Base-by-base conservation (phyloP, 1,140 invertebrate species). In the Drosophila sechellia region DNA sequence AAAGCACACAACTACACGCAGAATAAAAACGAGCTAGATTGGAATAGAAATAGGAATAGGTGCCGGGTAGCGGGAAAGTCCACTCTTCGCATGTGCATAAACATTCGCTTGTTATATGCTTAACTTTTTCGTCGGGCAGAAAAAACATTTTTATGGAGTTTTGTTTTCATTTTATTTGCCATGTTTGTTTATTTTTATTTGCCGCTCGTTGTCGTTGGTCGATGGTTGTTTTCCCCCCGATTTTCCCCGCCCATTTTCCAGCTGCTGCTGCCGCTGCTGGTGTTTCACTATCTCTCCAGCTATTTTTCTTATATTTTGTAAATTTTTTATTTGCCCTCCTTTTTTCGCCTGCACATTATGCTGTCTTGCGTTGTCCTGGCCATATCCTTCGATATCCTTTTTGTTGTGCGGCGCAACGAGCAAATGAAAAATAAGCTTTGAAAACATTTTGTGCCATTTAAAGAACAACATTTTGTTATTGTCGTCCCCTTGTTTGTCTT, bases 181-280 rank as follows among this genome's bases (percentile, higher is more conserved):
- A 89, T 87, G 83, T 87, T 87, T 87, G 85, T 87, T 87, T 87
- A 87, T 87, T 87, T 87, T 87, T 87, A 87, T 85, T 85, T 85
- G 79, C 56, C 54, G 53, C 75, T 80, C 78, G 78, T 80, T 70
- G 77, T 71, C 69, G 61, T 49, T 77, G 50, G 48, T 52, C 53
- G 42, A 34, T 42, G 42, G 17, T 43, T 43, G 42, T 43, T 45
- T 45, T 31, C 17, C 15, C 65, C 15, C 31, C 48, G 15, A 37
- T 27, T 65, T 49, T 46, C 17, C 27, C 48, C 12, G 43, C 25
- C 55, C 57, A 45, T 65, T 52, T 55, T 66, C 65, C 52, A 40
- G 50, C 31, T 52, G 37, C 17, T 37, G 25, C 40, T 37, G 34
- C 40, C 52, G 22, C 46, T 65, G 43, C 64, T 57, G 52, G 83